Evolutionary conservation across 2,113 vertebrate species (phyloP), one percentile per base, ranked within the genome.

Genomic region (Ochotona curzoniae): DNA sequence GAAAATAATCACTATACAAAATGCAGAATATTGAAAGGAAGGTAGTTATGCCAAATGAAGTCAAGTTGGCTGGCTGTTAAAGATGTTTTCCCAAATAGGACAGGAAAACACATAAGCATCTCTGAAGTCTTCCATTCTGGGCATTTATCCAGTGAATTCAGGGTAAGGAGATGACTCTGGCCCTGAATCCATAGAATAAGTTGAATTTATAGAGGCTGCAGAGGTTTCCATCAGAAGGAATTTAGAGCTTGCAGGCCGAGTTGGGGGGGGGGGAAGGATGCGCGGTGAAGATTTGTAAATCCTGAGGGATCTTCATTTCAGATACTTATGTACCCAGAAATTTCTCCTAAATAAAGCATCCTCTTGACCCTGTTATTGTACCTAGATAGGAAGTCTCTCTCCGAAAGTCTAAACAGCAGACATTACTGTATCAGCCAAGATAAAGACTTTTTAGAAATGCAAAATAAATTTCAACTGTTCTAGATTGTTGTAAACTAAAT

Each of bases 401-500:
- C 57, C 47, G 64, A 69, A 87, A 76, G 11, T 71, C n/a, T 82
- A 93, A 90, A 84, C 18, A 93, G 63, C 64, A 20, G 11, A 20
- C 5, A 70, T 88, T 86, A 26, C 11, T 69, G 5, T 64, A 67
- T 79, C 38, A 49, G 18, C 82, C 63, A 86, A 83, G 10, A 60
- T 32, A 87, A 95, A 89, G 2, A 76, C 35, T 79, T 23, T 26
- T 84, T 82, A 78, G 25, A 93, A 90, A 79, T 84, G 69, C 0
- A 94, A 94, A 90, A 63, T 88, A 93, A 75, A 93, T 74, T 90
- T 93, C 10, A 44, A 23, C 25, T 83, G 51, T 66, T 87, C 73
- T 30, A 86, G 71, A 83, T 76, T 93, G 28, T 86, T 71, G 89
- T 60, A 71, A 82, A 88, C 66, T 64, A 83, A 86, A 84, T 67